Evolutionary conservation across 2,888 invertebrate genomes (phyloP).

Genomic region (Dioctria rufipes): DNA sequence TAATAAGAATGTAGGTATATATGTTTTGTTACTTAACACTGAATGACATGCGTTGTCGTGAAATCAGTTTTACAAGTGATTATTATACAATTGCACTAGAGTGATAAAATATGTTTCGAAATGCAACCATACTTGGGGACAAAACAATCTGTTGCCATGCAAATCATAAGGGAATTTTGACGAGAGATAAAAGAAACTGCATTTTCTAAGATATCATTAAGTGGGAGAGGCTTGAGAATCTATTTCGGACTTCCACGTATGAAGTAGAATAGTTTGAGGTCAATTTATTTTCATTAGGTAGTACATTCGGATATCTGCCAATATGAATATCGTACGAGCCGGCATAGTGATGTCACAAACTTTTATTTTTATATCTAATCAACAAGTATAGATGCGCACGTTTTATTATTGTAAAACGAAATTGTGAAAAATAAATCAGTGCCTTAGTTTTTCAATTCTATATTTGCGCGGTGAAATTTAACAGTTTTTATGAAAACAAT

Average conservation of each 20-base stretch:
- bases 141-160: conserved; percentile 28
- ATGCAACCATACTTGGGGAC: background rate
- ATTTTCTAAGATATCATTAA: background rate
- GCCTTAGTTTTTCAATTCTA: background rate
- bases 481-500: too few relatives aligned
- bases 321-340: background rate
- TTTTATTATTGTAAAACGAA: conserved; percentile 17
- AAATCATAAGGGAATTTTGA: background rate
- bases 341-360: background rate
- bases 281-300: conserved; percentile 33
- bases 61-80: background rate
- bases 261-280: background rate
- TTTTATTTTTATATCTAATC: conserved; percentile 37
- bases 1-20: background rate
- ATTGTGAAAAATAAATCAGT: conserved; percentile 1
- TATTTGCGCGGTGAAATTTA: background rate
- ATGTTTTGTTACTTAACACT: background rate
- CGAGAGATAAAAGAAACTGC: background rate
- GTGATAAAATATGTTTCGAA: background rate
- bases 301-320: background rate
- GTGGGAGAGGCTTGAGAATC: background rate
- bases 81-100: background rate
- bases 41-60: background rate
- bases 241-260: too few relatives aligned
- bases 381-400: background rate